A percentile compares a stretch with the other conserved stretches of the same genome.
Conservation (phyloP, 2,113 vertebrate genomes). For the Piprites chloris region DNA sequence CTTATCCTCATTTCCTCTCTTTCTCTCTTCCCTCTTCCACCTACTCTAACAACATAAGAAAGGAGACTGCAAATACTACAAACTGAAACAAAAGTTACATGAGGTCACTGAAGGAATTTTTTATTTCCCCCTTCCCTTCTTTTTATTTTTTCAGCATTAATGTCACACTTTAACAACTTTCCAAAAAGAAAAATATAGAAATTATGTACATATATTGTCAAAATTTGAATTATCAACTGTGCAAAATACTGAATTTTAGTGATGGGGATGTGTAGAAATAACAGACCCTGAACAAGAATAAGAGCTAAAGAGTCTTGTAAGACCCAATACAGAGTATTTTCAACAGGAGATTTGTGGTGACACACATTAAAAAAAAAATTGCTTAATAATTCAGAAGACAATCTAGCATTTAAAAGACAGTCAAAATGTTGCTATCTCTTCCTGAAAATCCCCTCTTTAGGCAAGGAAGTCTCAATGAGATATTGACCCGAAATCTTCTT, state of each 20-base stretch:
- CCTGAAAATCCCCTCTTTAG: neutral
- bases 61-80: neutral
- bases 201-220: neutral
- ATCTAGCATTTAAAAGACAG: neutral
- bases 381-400: neutral
- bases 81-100: neutral
- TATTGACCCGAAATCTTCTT: neutral
- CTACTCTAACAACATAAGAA: neutral
- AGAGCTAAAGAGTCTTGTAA: neutral
- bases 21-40: neutral
- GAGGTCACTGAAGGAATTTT: neutral
- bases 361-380: neutral
- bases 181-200: neutral
- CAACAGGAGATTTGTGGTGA: neutral
- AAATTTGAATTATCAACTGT: neutral
- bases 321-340: neutral
- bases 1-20: neutral
- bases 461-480: neutral
- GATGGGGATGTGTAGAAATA: neutral
- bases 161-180: neutral
- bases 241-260: neutral
- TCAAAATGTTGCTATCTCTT: neutral
- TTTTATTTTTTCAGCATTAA: neutral
- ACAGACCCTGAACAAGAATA: neutral
- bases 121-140: rapidly evolving